phyloP scores from a whole-genome alignment of 2,113 vertebrate genomes.

The Lamprologus callipterus region DNA sequence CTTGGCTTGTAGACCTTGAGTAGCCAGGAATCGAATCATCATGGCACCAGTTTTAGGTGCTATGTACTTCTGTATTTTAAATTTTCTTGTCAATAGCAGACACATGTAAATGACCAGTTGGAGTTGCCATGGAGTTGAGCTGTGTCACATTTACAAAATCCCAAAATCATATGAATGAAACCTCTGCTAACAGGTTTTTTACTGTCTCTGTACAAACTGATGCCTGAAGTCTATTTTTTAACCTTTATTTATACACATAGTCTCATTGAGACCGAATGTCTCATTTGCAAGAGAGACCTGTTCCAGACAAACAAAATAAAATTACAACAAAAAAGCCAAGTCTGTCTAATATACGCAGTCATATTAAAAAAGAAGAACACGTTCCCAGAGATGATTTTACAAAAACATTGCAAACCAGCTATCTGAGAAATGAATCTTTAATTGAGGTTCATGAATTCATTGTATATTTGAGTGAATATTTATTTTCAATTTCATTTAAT shows the following conservation, averaged over 20 bases:
- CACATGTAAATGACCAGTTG: neutral
- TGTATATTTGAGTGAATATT: neutral
- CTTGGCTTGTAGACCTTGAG: no score
- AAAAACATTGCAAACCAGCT: no score
- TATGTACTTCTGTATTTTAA: neutral
- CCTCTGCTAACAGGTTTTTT: accelerated
- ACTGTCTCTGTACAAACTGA: neutral
- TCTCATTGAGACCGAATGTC: neutral
- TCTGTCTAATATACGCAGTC: no score
- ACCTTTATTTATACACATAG: neutral
- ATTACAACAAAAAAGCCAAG: no score
- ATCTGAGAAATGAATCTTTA: no score
- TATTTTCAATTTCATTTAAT: neutral
- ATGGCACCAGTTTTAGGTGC: no score
- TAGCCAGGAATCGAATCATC: no score
- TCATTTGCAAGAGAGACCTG: neutral
- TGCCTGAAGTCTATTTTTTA: neutral
- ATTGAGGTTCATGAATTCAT: no score
- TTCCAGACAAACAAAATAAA: neutral
- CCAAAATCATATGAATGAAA: no score
- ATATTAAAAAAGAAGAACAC: no score
- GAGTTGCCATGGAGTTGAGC: neutral
- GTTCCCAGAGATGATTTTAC: no score
- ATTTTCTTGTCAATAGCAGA: neutral
- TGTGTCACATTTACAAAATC: neutral